A percentile compares a stretch with the other conserved stretches of the same genome.
phyloP scores from a whole-genome alignment of 2,113 vertebrate species.

The Tragelaphus strepsiceros region DNA sequence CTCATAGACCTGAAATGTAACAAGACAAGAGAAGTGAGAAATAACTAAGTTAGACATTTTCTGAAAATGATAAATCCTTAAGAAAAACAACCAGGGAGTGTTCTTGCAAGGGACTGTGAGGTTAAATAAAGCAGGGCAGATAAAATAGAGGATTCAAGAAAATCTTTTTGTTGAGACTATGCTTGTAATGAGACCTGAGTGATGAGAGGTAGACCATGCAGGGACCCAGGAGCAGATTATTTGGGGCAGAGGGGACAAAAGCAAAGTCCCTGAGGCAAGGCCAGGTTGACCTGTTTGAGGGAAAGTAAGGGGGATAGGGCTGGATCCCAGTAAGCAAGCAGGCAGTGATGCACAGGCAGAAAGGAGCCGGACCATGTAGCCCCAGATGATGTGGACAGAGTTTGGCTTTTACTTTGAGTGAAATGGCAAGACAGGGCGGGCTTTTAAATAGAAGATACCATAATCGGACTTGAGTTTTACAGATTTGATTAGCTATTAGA shows the following conservation, averaged over 20 bases:
- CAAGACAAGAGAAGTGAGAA: not conserved
- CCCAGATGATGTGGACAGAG: not conserved
- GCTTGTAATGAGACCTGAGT: not conserved
- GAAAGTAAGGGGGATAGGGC: not conserved
- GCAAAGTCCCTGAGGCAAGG: not conserved
- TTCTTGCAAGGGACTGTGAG: not conserved
- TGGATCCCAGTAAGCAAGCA: not conserved
- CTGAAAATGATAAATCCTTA: not conserved
- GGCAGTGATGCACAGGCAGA: not conserved
- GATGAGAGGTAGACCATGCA: not conserved
- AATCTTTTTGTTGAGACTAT: not conserved
- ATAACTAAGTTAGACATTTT: not conserved
- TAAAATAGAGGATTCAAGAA: not conserved
- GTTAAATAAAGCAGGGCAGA: not conserved
- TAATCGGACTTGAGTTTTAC: not conserved
- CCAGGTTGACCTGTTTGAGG: not conserved
- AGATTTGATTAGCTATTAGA: not conserved
- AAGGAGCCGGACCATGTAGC: rapidly evolving
- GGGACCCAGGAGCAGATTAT: not conserved
- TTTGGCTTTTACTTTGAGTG: not conserved
- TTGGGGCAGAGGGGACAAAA: not conserved
- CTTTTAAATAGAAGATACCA: not conserved
- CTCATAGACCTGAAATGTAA: not conserved
- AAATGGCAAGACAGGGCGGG: not conserved
- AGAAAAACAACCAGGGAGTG: not conserved